Evolutionary conservation across 2,888 invertebrate genomes (phyloP).

Genomic region (Stenodema calcarata): DNA sequence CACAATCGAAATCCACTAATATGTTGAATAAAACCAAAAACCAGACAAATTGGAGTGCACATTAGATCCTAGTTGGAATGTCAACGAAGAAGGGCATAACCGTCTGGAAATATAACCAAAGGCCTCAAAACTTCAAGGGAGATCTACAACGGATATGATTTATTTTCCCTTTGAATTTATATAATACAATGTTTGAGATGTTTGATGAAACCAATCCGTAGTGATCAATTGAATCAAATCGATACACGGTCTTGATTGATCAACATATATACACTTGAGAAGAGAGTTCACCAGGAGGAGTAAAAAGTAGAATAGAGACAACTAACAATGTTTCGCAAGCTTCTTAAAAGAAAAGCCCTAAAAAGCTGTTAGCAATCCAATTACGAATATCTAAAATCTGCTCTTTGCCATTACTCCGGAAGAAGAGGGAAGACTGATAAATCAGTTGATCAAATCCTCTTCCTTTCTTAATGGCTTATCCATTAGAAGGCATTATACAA

Average conservation of each 20-base stretch:
- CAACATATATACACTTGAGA: not conserved
- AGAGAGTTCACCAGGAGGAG: not conserved
- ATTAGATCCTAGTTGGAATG: too few relatives aligned
- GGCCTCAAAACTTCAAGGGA: too few relatives aligned
- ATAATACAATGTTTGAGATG: not conserved
- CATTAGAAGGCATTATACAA: slow-evolving; percentile 53
- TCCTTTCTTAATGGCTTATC: slow-evolving; percentile 54
- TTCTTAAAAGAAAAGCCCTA: slow-evolving; percentile 37
- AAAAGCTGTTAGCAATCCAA: slow-evolving; percentile 52
- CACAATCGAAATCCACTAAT: too few relatives aligned
- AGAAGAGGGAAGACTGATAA: slow-evolving; percentile 47
- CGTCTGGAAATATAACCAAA: too few relatives aligned
- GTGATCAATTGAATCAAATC: not conserved
- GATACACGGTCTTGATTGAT: not conserved
- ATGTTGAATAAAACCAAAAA: too few relatives aligned
- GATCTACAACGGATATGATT: too few relatives aligned
- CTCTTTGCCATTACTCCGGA: slow-evolving; percentile 38
- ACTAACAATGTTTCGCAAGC: slow-evolving; percentile 34
- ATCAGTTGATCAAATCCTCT: slow-evolving; percentile 53
- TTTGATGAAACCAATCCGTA: not conserved
- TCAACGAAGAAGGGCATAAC: too few relatives aligned
- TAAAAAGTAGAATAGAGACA: slow-evolving; percentile 3
- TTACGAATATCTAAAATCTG: slow-evolving; percentile 55
- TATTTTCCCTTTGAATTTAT: too few relatives aligned
- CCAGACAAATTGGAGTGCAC: too few relatives aligned